Evolutionary conservation across 2,113 vertebrate genomes (phyloP), one percentile per base, ranked within the genome.

Genomic region (Zosterops japonicus): DNA sequence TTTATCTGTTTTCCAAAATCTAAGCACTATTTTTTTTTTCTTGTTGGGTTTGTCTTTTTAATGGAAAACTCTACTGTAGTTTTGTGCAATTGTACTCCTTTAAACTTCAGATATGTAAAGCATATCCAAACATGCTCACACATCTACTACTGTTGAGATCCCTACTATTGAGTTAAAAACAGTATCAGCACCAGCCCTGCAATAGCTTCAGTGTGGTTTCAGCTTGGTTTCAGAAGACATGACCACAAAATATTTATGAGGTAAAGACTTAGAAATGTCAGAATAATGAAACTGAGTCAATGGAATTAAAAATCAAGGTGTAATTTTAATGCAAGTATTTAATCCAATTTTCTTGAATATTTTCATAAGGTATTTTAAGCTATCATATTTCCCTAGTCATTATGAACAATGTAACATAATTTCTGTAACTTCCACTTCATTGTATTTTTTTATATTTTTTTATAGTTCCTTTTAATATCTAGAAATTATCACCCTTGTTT

Each of bases 191-290:
- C 11, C 14, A 65, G 10, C 33, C 22, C 33, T 44, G 33, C 14
- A 23, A 33, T 22, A 22, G 7, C 20, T 55, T 65, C 49, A 29
- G 20, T 35, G 9, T 44, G 25, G 35, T 89, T 69, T 69, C 83
- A 96, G 94, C 23, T 27, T 84, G 82, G 79, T 94, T 94, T 97
- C 92, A 95, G 79, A 94, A 95, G 93, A 91, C 82, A 82, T 78
- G 53, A 95, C 74, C 80, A 89, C 91, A 94, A 96, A 95, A 96
- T 88, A 87, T 95, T 90, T 95, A 97, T 94, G 78, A 97, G 83
- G 93, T 97, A 89, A 96, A 95, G 81, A 71, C 90, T 92, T 96
- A 96, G 93, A 96, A 97, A 96, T 96, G 86, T 96, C 95, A 95
- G 85, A 95, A 93, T 87, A 97, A 96, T 93, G 59, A 89, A 79